These are phyloP conservation scores for Myrmecophaga tridactyla DNA, from an alignment of 2,113 vertebrate species.

Conservation along the genomic window DNA sequence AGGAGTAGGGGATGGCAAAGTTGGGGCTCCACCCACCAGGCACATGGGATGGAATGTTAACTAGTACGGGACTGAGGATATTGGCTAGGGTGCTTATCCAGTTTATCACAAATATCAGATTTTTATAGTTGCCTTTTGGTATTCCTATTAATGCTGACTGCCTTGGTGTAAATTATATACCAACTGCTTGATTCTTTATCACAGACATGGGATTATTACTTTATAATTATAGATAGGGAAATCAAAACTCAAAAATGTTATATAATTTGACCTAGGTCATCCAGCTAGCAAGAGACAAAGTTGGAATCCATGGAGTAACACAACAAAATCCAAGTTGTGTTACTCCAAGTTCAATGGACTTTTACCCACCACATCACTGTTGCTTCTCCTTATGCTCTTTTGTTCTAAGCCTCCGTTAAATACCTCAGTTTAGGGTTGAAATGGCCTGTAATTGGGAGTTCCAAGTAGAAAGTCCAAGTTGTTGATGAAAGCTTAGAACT, in stretches of 20 bases:
- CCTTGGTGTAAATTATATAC: neutral
- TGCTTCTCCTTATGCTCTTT: neutral
- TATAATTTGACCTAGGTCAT: neutral
- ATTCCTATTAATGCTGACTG: neutral
- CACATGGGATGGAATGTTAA: neutral
- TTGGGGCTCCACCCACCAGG: neutral
- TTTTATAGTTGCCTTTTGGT: neutral
- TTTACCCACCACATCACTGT: neutral
- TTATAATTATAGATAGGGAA: neutral
- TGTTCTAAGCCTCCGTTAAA: neutral
- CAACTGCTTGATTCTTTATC: neutral
- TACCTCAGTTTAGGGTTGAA: neutral
- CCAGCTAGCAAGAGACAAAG: neutral
- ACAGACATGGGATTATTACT: neutral
- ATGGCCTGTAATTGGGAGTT: neutral
- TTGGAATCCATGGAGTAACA: too few relatives aligned
- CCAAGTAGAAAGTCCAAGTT: neutral
- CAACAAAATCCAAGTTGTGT: neutral
- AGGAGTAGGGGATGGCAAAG: neutral
- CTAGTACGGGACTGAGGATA: neutral
- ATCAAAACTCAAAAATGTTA: conserved; percentile 3
- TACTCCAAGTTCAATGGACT: neutral
- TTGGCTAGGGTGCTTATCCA: neutral
- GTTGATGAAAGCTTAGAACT: neutral
- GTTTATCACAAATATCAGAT: neutral